A percentile compares a stretch with the other conserved stretches of the same genome.
Conservation (phyloP, 92 coral and sea anemone genomes). For the Epizoanthus stellaris region DNA sequence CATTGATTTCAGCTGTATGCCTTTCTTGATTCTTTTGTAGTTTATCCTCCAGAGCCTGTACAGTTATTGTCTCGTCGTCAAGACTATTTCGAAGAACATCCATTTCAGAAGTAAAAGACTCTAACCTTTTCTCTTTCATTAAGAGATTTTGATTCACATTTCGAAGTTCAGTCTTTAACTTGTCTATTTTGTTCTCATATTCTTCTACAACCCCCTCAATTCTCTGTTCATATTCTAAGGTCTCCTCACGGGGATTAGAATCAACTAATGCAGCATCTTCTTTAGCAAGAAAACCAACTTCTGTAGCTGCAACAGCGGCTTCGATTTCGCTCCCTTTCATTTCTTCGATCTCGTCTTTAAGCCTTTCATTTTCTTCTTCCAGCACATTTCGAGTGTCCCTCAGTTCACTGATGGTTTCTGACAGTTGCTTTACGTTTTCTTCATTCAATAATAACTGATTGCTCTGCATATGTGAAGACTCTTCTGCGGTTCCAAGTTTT, state of each 20-base stretch:
- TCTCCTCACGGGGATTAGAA: not conserved
- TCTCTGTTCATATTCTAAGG: constrained; percentile 20
- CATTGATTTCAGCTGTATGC: not conserved
- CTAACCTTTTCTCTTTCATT: constrained; percentile 37
- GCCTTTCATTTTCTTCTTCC: constrained; percentile 69
- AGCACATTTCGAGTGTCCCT: constrained; percentile 44
- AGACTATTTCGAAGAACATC: constrained; percentile 76
- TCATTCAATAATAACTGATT: constrained; percentile 22
- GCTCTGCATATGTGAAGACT: constrained; percentile 8
- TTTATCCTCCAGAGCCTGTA: constrained; percentile 64
- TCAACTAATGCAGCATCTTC: not conserved
- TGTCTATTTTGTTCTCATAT: constrained; percentile 24
- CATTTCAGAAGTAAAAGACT: constrained; percentile 75
- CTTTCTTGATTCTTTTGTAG: constrained; percentile 31
- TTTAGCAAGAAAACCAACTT: not conserved
- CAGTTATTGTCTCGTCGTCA: constrained; percentile 69
- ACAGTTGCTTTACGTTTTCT: constrained; percentile 37
- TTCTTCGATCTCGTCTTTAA: constrained; percentile 60
- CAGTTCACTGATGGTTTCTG: constrained; percentile 50
- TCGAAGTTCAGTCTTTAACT: constrained; percentile 12
- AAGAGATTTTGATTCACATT: constrained; percentile 11
- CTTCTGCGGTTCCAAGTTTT: constrained; percentile 48
- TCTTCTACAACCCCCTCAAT: constrained; percentile 29
- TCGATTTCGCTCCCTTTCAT: constrained; percentile 23
- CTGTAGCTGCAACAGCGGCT: constrained; percentile 27